Evolutionary conservation across 2,113 vertebrate genomes (phyloP).

Genomic region (Cyanoliseus patagonus): DNA sequence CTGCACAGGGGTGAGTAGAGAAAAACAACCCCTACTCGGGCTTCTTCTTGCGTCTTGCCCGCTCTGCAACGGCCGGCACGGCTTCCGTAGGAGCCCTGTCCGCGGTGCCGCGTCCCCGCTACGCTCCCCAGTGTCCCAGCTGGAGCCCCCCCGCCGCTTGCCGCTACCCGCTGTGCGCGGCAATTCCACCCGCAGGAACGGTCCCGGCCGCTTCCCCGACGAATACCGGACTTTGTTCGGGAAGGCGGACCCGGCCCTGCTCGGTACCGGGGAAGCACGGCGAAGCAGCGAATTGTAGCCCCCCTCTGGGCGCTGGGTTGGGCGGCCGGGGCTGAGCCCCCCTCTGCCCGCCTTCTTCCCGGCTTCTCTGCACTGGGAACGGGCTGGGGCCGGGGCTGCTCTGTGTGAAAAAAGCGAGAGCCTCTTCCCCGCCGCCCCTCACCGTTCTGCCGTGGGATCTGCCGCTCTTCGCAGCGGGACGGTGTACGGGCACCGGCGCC

Average conservation of each 20-base stretch:
- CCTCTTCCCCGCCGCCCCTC: neutral
- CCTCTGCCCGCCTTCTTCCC: neutral
- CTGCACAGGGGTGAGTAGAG: neutral
- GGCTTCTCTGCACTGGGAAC: neutral
- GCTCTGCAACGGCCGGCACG: neutral
- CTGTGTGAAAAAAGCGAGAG: neutral
- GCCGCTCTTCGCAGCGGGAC: neutral
- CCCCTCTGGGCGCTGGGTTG: neutral
- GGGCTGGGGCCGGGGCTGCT: neutral
- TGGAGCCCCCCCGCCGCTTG: neutral
- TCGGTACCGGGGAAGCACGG: neutral
- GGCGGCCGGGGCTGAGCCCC: neutral
- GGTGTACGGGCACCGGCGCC: neutral
- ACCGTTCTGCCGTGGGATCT: neutral
- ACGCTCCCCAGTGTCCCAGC: neutral
- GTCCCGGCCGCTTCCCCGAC: neutral
- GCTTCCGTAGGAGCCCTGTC: neutral
- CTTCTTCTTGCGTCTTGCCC: neutral
- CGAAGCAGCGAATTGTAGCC: neutral
- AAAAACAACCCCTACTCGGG: neutral
- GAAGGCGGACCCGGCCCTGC: neutral
- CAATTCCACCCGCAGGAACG: neutral
- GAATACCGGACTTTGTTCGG: neutral
- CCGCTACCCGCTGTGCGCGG: neutral
- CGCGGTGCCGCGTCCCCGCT: neutral